Percentiles rank a stretch among this genome's conserved stretches.
phyloP scores from a whole-genome alignment of 2,113 vertebrate species.

The Trematocara variabile region DNA sequence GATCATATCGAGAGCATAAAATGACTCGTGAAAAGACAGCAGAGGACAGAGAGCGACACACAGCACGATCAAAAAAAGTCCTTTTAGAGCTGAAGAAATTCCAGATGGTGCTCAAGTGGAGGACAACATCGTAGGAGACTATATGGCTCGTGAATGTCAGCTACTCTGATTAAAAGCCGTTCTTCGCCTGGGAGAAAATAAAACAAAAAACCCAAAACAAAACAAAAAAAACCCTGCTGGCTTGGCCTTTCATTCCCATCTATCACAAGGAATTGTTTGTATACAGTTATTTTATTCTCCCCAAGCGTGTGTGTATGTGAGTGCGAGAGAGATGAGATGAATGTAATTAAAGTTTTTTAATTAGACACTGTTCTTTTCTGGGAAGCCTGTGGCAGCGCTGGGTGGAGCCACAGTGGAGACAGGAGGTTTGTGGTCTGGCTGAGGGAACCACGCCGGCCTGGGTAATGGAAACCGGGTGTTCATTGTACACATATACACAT shows the following conservation, averaged over 20 bases:
- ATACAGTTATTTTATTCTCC: constrained; percentile 46
- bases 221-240: background rate
- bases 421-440: constrained; percentile 67
- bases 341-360: constrained; percentile 70
- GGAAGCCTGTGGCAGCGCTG: constrained; percentile 70
- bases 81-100: constrained; percentile 2
- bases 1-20: background rate
- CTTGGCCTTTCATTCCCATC: constrained; percentile 46
- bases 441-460: constrained; percentile 47
- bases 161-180: constrained; percentile 55
- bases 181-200: background rate
- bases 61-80: background rate
- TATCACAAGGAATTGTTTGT: constrained; percentile 54
- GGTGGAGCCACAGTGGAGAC: constrained; percentile 71
- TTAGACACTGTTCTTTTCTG: constrained; percentile 73
- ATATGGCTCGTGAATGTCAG: constrained; percentile 44
- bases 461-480: constrained; percentile 75
- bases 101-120: constrained; percentile 52
- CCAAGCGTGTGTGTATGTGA: background rate
- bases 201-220: background rate
- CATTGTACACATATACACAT: constrained; percentile 29
- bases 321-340: constrained; percentile 52
- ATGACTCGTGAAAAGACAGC: background rate
- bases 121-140: constrained; percentile 38
- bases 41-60: background rate